Evolutionary conservation across 1,140 invertebrate species (phyloP).

Genomic region (roundworm (Caenorhabditis elegans)): WBcel235 BX284604.4:4580001-4580500

Average conservation of each 20-base stretch:
- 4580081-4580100: background rate
- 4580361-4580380: no score
- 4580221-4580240: background rate
- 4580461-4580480: no score
- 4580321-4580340: background rate
- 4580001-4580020: background rate
- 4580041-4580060: background rate
- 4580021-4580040: no score
- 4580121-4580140: conserved; percentile 6
- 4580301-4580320: background rate
- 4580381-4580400: no score
- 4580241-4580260: background rate
- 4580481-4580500: no score
- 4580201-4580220: conserved; percentile 21
- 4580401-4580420: no score
- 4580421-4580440: no score
- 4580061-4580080: background rate
- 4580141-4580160: conserved; percentile 23
- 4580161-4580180: conserved; percentile 30
- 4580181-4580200: conserved; percentile 32
- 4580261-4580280: conserved; percentile 23
- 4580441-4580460: no score
- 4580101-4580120: no score
- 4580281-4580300: conserved; percentile 1
- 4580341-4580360: background rate